Base-by-base conservation (phyloP, 2,888 invertebrate species). In the Tuta absoluta region DNA sequence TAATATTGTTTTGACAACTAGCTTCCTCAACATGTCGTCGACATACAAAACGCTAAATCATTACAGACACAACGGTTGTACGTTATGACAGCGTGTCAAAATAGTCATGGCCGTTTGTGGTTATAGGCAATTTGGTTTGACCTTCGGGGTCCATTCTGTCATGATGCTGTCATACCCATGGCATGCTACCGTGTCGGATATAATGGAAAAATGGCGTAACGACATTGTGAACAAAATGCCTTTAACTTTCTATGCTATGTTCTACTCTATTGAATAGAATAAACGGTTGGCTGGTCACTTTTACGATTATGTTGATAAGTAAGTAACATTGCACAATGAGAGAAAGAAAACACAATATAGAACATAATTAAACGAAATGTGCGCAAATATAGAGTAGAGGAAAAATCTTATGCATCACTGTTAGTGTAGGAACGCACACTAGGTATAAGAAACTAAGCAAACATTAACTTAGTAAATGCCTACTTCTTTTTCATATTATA, bases 101-200 rank as follows among this genome's bases (percentile, higher is more conserved):
- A 57, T 37, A 33, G 37, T 37, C 56, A 17, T n/a, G 56, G 17
- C 17, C 33, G 37, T 28, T 24, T 33, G n/a, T 33, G 14, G 23
- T 10, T 23, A 10, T 10, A 23, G 23, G n/a, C 28, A 33, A 56
- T 56, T 56, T 17, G 8, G 33, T 14, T 14, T 17, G 56, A 56
- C 56, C 56, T 56, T 56, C 56, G 56, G 7, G 14, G n/a, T 33
- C 56, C 33, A 56, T 33, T 51, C 28, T n/a, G 56, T n/a, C 56
- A 56, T 33, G 56, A 33, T 56, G 33, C 8, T 33, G 56, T 17
- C 56, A 56, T 56, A 10, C 33, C 33, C 33, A 17, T 56, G 56
- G 33, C 56, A 33, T 10, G 63, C 57, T 49, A 63, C 51, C 65
- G 67, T 60, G 63, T 61, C 64, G 48, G 53, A 51, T 59, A 65